These are phyloP conservation scores for Eleutherodactylus coqui DNA, from an alignment of 2,797 vertebrate species.

Conservation along the genomic window DNA sequence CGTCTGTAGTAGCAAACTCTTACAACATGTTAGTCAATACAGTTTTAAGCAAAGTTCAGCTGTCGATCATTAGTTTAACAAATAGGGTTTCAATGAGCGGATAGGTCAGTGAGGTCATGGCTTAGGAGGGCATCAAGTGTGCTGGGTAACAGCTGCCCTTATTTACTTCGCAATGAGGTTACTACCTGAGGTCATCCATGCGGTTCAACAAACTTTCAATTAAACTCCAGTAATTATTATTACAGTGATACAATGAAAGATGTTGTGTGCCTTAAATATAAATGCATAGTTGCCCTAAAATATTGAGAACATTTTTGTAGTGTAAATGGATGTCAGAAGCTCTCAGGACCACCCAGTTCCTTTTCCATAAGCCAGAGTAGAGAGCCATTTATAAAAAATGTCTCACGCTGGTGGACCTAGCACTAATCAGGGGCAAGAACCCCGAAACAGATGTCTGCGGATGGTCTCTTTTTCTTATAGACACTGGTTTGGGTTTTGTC, in stretches of 20 bases:
- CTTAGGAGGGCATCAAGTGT: not conserved
- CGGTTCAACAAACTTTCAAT: not conserved
- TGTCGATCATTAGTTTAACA: not conserved
- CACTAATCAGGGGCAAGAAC: too few relatives aligned
- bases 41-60: not conserved
- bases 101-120: not conserved
- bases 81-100: not conserved
- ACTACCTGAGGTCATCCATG: not conserved
- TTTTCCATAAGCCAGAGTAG: too few relatives aligned
- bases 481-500: too few relatives aligned
- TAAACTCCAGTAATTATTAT: not conserved
- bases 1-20: not conserved
- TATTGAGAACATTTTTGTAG: not conserved
- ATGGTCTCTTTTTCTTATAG: too few relatives aligned
- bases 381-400: too few relatives aligned
- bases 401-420: too few relatives aligned
- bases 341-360: too few relatives aligned
- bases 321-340: too few relatives aligned
- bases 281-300: not conserved
- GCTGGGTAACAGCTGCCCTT: conserved; percentile 9
- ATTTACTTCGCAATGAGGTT: not conserved
- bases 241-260: not conserved
- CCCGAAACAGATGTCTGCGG: too few relatives aligned
- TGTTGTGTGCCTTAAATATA: not conserved
- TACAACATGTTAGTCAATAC: not conserved